Conservation (phyloP, 2,797 vertebrate species). For the Myotis daubentonii region DNA sequence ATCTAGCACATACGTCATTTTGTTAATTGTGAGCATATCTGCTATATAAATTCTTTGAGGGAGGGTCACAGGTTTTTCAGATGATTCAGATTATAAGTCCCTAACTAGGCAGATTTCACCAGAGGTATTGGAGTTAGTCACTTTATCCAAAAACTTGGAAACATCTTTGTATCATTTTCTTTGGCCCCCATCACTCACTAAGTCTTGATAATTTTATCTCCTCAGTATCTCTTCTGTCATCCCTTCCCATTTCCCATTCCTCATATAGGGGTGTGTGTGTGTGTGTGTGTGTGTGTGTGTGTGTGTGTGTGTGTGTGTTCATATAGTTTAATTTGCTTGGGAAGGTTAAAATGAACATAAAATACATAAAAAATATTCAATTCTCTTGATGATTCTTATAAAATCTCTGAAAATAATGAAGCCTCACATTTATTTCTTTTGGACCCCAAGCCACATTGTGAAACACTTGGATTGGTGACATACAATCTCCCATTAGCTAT, state of each 20-base stretch:
- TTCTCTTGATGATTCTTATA: constrained; percentile 51
- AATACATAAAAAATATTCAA: constrained; percentile 51
- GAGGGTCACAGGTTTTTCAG: not conserved
- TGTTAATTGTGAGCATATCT: not conserved
- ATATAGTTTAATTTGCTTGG: constrained; percentile 17
- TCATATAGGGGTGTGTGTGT: not conserved
- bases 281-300: no score
- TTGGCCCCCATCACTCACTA: not conserved
- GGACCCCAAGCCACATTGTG: constrained; percentile 16
- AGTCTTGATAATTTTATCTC: not conserved
- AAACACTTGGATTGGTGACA: constrained; percentile 66
- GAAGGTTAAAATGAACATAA: constrained; percentile 52
- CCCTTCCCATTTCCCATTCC: not conserved
- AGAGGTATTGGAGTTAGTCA: not conserved
- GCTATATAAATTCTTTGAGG: not conserved
- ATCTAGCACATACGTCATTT: not conserved
- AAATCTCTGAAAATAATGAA: constrained; percentile 45
- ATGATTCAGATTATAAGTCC: not conserved
- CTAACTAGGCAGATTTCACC: not conserved
- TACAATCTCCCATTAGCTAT: constrained; percentile 55
- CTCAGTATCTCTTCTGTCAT: not conserved
- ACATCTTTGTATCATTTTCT: not conserved
- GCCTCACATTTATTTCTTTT: constrained; percentile 60
- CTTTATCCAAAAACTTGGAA: not conserved
- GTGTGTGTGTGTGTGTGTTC: not conserved